A percentile compares a stretch with the other conserved stretches of the same genome.
Evolutionary conservation across 2,888 invertebrate genomes (phyloP).

Genomic region (Nebria brevicollis): DNA sequence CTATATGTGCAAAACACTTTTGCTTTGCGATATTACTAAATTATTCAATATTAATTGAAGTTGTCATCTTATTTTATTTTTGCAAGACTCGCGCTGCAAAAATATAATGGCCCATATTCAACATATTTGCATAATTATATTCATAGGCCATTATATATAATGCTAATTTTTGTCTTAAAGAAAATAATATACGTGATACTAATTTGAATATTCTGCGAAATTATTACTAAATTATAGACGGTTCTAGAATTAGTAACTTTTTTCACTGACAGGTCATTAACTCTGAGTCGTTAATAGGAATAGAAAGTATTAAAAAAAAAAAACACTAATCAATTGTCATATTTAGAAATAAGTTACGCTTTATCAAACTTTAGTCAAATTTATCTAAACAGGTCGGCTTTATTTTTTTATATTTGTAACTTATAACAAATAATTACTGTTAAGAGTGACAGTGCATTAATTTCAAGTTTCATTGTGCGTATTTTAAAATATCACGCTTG

Average conservation of each 20-base stretch:
- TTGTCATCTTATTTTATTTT: not conserved
- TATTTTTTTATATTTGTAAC: not conserved
- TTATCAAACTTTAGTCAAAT: too few relatives aligned
- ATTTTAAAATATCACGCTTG: not conserved
- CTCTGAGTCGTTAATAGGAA: not conserved
- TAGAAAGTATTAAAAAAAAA: too few relatives aligned
- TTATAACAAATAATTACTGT: not conserved
- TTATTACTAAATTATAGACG: not conserved
- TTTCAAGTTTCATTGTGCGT: constrained; percentile 1
- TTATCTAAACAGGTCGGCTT: not conserved
- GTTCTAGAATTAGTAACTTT: not conserved
- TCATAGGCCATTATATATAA: not conserved
- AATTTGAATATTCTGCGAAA: not conserved
- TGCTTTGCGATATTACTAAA: not conserved
- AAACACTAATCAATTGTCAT: too few relatives aligned
- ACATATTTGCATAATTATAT: not conserved
- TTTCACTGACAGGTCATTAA: not conserved
- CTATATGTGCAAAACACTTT: not conserved
- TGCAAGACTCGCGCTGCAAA: not conserved
- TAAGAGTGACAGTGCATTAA: not conserved
- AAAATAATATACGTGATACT: not conserved
- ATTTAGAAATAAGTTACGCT: too few relatives aligned
- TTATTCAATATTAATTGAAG: not conserved
- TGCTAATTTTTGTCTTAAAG: not conserved
- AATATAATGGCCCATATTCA: not conserved